phyloP scores from a whole-genome alignment of 2,797 vertebrate genomes.

The Gorsachius magnificus region DNA sequence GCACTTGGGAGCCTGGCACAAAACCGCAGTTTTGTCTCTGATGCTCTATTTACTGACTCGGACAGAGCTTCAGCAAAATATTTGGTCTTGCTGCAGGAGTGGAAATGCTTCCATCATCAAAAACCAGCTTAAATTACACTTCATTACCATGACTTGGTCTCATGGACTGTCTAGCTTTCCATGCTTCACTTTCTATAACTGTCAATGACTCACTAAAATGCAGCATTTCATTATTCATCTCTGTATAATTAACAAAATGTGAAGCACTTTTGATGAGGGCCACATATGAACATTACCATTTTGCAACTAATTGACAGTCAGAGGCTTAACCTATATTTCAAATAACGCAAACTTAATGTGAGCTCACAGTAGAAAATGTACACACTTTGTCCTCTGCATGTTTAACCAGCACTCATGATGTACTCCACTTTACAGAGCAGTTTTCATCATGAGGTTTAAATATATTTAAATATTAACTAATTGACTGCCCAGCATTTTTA shows the following conservation, averaged over 20 bases:
- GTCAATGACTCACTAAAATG: not conserved
- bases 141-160: fast-evolving
- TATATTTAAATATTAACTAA: not conserved
- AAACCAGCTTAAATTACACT: not conserved
- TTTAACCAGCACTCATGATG: not conserved
- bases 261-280: not conserved
- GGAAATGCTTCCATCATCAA: not conserved
- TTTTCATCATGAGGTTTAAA: not conserved
- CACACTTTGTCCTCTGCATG: not conserved
- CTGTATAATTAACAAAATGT: not conserved
- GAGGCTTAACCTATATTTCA: not conserved
- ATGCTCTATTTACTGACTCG: not conserved
- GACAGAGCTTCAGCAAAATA: not conserved
- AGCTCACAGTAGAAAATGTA: not conserved
- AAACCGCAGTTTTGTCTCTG: not conserved
- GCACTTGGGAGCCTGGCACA: not conserved
- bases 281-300: fast-evolving
- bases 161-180: not conserved
- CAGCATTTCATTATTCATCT: not conserved
- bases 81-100: not conserved
- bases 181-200: not conserved
- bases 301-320: not conserved
- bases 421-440: not conserved
- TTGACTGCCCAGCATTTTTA: not conserved
- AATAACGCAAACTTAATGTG: not conserved